Evolutionary conservation across 2,888 invertebrate species (phyloP), one percentile per base, ranked within the genome.

Genomic region (Tyria jacobaeae): DNA sequence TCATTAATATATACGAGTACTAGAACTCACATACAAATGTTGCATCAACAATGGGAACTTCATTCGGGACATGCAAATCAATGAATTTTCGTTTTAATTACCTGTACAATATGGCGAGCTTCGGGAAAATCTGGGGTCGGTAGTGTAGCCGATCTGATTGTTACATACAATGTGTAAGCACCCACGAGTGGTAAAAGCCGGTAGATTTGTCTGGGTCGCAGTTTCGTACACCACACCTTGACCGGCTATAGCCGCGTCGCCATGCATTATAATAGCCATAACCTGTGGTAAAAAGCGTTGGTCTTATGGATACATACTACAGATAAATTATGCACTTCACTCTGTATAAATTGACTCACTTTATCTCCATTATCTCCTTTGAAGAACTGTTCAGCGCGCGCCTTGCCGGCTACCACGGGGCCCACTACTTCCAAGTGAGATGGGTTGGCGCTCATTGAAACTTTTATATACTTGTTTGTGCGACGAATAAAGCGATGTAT

Each of bases 371-470:
- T 95, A 55, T 99, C 98, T 10, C 96, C 96, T 64, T 95, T 95
- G 86, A 97, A 97, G 84, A 97, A 96, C 87, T 98, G 98, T 83
- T 98, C 98, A 1, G 98, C 98, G 69, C 96, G 95, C 5, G 97
- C 96, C 88, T 98, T 98, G 58, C 99, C 99, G 82, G 96, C 96
- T 0, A 98, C 97, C 5, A 98, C 96, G 0, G 98, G 97, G 79
- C 97, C 96, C 21, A 97, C 97, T 57, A 97, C 97, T 90, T 99
- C 99, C 89, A 99, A 95, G 87, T 99, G 99, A 12, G 98, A 98
- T n/a, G 99, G 98, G 92, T 99, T 99, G 21, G 98, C 98, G 66
- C 98, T 97, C 78, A 99, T 97, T 34, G 98, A 97, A 78, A 99
- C 94, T 75, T 97, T 97, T 77, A 98, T 96, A 75, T 92, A 93